Conservation (phyloP, 2,888 invertebrate species). For the Drosophila quasianomalipes region DNA sequence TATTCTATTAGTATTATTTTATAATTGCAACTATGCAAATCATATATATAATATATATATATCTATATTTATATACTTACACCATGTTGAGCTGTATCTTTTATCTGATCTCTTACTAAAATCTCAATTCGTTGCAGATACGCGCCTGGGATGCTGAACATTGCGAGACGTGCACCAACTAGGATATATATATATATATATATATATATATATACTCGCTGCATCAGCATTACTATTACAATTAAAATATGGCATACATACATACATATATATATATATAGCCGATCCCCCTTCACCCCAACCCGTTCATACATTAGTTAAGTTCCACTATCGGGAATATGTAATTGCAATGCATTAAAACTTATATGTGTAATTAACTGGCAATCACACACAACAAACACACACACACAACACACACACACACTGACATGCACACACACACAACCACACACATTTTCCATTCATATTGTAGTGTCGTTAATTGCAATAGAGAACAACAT, state of each 20-base stretch:
- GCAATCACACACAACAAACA: constrained; percentile 14
- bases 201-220: constrained; percentile 16
- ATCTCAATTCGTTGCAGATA: constrained; percentile 87
- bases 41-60: background rate
- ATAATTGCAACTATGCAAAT: background rate
- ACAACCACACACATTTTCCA: constrained; percentile 17
- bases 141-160: constrained; percentile 89
- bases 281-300: background rate
- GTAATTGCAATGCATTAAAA: constrained; percentile 39
- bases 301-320: constrained; percentile 23
- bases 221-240: constrained; percentile 57
- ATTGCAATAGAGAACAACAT: constrained; percentile 44
- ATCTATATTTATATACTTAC: background rate
- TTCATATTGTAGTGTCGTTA: constrained; percentile 27
- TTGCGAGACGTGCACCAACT: constrained; percentile 44
- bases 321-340: constrained; percentile 26
- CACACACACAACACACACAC: background rate
- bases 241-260: constrained; percentile 22
- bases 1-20: background rate
- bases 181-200: constrained; percentile 19
- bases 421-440: background rate
- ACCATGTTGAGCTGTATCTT: background rate
- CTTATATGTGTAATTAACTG: constrained; percentile 36
- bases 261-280: constrained; percentile 14
- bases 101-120: background rate